Percentiles rank a stretch among this genome's conserved stretches.
Conservation (phyloP, 2,797 vertebrate genomes). For the Peromyscus melanophrys region DNA sequence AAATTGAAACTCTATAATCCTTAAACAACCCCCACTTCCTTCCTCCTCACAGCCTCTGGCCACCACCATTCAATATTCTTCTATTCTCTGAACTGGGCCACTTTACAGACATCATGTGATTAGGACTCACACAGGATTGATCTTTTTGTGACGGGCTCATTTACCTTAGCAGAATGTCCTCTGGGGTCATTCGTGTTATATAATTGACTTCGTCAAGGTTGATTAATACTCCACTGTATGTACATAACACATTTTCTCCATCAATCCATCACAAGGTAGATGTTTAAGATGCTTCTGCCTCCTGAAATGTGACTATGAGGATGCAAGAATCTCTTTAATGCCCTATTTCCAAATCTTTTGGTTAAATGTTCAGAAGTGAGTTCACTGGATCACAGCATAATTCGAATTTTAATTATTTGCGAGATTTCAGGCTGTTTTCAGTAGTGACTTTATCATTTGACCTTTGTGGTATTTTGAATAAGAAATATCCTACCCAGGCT, state of each 20-base stretch:
- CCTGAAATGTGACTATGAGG: not conserved
- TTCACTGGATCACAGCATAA: not conserved
- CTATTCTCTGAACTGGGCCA: not conserved
- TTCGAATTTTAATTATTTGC: conserved; percentile 8
- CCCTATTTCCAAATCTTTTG: not conserved
- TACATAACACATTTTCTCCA: not conserved
- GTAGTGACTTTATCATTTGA: not conserved
- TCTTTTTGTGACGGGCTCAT: conserved; percentile 9
- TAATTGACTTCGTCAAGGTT: not conserved
- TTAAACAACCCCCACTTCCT: not conserved
- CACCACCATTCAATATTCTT: not conserved
- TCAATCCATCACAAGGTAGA: not conserved
- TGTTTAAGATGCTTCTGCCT: not conserved
- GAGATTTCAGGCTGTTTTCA: not conserved
- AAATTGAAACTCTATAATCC: not conserved
- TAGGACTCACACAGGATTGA: not conserved
- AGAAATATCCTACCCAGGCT: not conserved
- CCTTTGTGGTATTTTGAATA: not conserved
- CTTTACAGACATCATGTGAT: not conserved
- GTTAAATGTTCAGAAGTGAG: not conserved
- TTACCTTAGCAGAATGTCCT: not conserved
- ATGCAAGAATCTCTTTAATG: not conserved
- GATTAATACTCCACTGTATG: not conserved
- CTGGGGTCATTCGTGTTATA: not conserved
- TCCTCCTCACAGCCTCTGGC: not conserved